A percentile compares a stretch with the other conserved stretches of the same genome.
These are phyloP conservation scores for Parelbella ahira DNA, from an alignment of 2,888 invertebrate genomes.

Conservation along the genomic window DNA sequence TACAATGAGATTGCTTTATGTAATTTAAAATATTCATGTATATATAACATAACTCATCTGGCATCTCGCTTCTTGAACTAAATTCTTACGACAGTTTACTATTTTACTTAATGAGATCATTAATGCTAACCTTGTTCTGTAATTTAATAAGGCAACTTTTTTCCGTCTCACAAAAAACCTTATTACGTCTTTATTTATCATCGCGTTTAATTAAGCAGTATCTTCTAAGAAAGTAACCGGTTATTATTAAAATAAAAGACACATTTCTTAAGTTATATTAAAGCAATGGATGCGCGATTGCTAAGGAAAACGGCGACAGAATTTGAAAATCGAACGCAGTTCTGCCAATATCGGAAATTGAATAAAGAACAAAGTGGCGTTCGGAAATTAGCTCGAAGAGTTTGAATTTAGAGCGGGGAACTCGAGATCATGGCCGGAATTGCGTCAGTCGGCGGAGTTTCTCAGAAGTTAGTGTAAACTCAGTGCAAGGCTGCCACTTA, in stretches of 20 bases:
- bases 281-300: slow-evolving; percentile 16
- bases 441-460: slow-evolving; percentile 69
- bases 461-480: slow-evolving; percentile 68
- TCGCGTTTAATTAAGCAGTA: background rate
- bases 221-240: slow-evolving; percentile 1
- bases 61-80: no score
- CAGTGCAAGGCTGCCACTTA: slow-evolving; percentile 52
- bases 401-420: slow-evolving; percentile 60
- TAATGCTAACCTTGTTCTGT: no score
- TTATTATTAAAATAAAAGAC: background rate
- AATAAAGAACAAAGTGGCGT: slow-evolving; percentile 78
- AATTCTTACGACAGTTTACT: no score
- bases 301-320: slow-evolving; percentile 27
- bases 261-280: background rate
- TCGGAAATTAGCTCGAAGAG: slow-evolving; percentile 78
- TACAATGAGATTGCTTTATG: no score
- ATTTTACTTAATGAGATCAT: no score
- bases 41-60: no score
- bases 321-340: slow-evolving; percentile 51
- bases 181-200: background rate
- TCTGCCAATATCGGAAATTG: slow-evolving; percentile 71
- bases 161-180: background rate
- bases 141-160: slow-evolving; percentile 1
- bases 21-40: no score
- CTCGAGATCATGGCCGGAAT: slow-evolving; percentile 74